Evolutionary conservation across 2,113 vertebrate genomes (phyloP).

Genomic region (Gopherus evgoodei): DNA sequence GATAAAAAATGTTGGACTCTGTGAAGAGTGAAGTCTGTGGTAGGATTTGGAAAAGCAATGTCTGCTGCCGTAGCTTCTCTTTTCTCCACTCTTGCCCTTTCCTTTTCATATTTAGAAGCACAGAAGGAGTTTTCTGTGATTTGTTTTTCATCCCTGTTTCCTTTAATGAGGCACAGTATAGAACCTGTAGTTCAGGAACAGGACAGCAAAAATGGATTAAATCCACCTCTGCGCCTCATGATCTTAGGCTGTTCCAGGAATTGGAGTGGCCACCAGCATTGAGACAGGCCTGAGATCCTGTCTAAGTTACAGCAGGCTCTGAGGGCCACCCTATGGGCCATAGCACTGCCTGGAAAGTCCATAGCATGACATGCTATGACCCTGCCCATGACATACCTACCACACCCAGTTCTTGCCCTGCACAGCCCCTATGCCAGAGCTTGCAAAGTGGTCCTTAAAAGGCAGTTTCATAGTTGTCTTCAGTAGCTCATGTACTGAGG

Average conservation of each 20-base stretch:
- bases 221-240: background rate
- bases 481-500: background rate
- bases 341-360: background rate
- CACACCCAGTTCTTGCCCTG: background rate
- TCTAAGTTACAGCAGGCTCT: background rate
- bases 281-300: background rate
- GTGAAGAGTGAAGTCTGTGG: background rate
- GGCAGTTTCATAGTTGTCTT: background rate
- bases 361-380: background rate
- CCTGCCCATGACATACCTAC: background rate
- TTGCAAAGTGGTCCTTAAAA: background rate
- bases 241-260: background rate
- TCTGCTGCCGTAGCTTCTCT: background rate
- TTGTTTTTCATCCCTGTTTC: background rate
- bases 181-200: background rate
- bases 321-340: background rate
- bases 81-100: background rate
- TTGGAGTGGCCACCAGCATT: background rate
- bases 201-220: background rate
- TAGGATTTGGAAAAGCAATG: background rate
- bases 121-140: background rate
- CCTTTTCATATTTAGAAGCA: background rate
- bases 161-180: background rate
- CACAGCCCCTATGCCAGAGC: background rate
- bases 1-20: background rate